Conservation (phyloP, 2,113 vertebrate genomes). For the Corythoichthys haematopterus region DNA sequence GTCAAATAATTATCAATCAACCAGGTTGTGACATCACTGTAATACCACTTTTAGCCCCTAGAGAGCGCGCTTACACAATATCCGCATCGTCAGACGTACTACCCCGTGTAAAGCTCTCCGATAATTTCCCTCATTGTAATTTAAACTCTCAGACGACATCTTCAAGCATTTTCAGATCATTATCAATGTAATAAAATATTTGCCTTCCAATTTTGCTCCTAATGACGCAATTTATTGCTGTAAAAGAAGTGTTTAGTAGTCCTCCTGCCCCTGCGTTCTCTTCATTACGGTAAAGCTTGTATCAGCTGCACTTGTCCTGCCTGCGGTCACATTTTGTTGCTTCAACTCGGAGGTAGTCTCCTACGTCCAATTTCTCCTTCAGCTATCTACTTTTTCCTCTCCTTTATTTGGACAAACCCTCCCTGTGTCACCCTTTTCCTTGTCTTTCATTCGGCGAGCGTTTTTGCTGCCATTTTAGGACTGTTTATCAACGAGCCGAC, state of each 20-base stretch:
- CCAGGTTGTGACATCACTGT: background rate
- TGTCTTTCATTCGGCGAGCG: background rate
- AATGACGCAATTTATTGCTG: background rate
- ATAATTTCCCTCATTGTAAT: background rate
- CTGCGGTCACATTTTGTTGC: slow-evolving; percentile 47
- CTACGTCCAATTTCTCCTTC: slow-evolving; percentile 20
- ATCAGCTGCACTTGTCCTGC: slow-evolving; percentile 33
- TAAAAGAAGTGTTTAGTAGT: background rate
- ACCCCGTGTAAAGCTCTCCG: background rate
- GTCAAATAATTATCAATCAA: background rate
- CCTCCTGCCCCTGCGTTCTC: slow-evolving; percentile 5
- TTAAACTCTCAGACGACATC: background rate
- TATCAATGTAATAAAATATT: rapidly evolving
- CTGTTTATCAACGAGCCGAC: slow-evolving; percentile 6
- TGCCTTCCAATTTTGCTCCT: background rate
- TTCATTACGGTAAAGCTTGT: slow-evolving; percentile 64
- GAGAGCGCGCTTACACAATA: background rate
- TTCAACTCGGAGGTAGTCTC: slow-evolving; percentile 31
- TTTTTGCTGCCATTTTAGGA: background rate
- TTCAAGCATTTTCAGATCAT: background rate
- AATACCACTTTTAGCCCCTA: background rate
- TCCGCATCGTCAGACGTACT: background rate
- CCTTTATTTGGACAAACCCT: background rate
- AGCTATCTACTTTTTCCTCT: slow-evolving; percentile 5
- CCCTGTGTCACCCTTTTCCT: background rate